phyloP scores from a whole-genome alignment of 2,888 invertebrate genomes.

The Oasisia sp. region DNA sequence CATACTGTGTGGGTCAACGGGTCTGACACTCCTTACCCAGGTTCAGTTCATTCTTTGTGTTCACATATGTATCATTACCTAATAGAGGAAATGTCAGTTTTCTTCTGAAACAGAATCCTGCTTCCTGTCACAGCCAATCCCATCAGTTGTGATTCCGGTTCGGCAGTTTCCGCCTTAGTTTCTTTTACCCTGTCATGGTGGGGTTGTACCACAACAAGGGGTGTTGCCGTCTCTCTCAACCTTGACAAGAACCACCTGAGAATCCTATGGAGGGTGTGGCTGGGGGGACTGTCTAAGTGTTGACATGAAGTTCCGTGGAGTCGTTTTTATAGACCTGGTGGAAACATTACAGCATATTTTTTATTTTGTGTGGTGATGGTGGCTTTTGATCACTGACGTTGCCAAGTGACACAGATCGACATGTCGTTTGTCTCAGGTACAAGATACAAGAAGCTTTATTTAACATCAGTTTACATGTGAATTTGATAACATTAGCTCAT shows the following conservation, averaged over 20 bases:
- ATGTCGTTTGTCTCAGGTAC: background rate
- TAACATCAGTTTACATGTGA: too few relatives aligned
- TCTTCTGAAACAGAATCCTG: background rate
- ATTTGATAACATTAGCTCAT: too few relatives aligned
- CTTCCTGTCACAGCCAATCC: background rate
- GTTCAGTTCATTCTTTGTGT: background rate
- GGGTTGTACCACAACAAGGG: background rate
- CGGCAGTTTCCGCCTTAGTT: background rate
- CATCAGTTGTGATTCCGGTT: background rate
- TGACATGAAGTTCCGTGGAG: background rate
- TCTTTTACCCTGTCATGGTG: background rate
- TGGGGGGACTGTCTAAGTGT: background rate
- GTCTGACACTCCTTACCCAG: background rate
- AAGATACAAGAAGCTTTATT: too few relatives aligned
- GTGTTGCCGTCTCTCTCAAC: background rate
- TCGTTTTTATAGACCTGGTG: background rate
- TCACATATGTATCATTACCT: background rate
- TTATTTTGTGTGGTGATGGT: too few relatives aligned
- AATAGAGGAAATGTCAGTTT: background rate
- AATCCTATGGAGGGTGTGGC: background rate
- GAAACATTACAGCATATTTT: background rate
- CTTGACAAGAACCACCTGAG: conserved; percentile 17
- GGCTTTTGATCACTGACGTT: too few relatives aligned
- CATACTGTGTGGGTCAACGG: background rate
- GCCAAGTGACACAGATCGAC: too few relatives aligned